Conservation (phyloP, 2,888 invertebrate genomes). For the Onthophagus sagittarius region DNA sequence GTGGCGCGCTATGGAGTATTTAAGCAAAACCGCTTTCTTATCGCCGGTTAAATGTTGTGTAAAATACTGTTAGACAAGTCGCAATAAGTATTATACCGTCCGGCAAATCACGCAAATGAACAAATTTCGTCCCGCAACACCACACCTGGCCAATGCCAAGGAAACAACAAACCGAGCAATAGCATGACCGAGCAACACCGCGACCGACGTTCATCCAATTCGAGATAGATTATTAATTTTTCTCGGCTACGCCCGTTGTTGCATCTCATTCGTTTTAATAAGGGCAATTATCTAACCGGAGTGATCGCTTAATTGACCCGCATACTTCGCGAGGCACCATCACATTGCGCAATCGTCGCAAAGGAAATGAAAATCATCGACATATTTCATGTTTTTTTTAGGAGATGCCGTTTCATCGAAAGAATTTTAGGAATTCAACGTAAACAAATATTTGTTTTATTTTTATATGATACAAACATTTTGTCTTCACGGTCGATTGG, state of each 20-base stretch:
- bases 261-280: conserved; percentile 13
- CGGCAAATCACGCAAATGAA: background rate
- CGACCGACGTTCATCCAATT: background rate
- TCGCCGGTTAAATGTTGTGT: background rate
- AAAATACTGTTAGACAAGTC: background rate
- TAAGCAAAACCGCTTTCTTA: background rate
- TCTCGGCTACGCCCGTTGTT: conserved; percentile 1
- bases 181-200: background rate
- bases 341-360: background rate
- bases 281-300: background rate
- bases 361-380: background rate
- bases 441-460: too few species aligned
- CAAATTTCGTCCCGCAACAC: background rate
- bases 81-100: background rate
- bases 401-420: background rate
- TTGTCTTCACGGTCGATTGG: too few species aligned
- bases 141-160: background rate
- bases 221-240: background rate
- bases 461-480: too few species aligned
- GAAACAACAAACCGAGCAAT: background rate
- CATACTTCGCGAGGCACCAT: background rate
- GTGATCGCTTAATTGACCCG: conserved; percentile 6
- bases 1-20: background rate
- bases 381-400: background rate
- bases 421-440: background rate